Evolutionary conservation across 1,140 invertebrate genomes (phyloP), one percentile per base, ranked within the genome.

Genomic region (Tribolium castaneum): DNA sequence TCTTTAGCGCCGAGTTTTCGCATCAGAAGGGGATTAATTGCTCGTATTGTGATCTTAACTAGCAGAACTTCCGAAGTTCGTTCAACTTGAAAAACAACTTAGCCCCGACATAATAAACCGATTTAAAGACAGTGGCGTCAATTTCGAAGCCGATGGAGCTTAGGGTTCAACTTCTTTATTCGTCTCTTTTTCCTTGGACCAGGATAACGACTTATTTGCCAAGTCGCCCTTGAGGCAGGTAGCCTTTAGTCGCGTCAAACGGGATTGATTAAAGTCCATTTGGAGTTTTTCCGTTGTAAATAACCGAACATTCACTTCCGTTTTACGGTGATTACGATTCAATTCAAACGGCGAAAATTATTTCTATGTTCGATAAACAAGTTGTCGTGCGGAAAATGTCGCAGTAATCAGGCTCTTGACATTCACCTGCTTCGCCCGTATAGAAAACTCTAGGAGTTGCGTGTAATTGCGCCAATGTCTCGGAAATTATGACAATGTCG

Each of bases 61-160:
- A 45, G 39, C 39, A 25, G n/a, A 59, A 59, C 22, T 59, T 59
- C 54, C 16, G 10, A 22, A 59, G 54, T 59, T 59, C 19, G 10
- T 59, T 59, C 54, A 19, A 59, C 16, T 10, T 22, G 54, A 59
- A 59, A 59, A 59, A 59, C 54, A 59, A 19, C 54, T 19, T 12
- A 13, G 6, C 51, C 51, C 13, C 51, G 51, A 19, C 51, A 16
- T 19, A 19, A 45, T 45, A 45, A 45, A 45, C 39, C 39, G 39
- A 45, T 45, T 45, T 45, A 45, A 45, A 45, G 39, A 45, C 39
- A 45, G 39, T 45, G 39, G 39, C 39, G 39, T 45, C 39, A 45
- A 45, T 45, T 45, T 10, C 39, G 5, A 45, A 45, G 39, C 39
- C 39, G 39, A 45, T 45, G 2, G 39, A 45, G 7, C 39, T 45